These are phyloP conservation scores for Adelphocoris suturalis DNA, from an alignment of 2,888 invertebrate species.

Conservation along the genomic window DNA sequence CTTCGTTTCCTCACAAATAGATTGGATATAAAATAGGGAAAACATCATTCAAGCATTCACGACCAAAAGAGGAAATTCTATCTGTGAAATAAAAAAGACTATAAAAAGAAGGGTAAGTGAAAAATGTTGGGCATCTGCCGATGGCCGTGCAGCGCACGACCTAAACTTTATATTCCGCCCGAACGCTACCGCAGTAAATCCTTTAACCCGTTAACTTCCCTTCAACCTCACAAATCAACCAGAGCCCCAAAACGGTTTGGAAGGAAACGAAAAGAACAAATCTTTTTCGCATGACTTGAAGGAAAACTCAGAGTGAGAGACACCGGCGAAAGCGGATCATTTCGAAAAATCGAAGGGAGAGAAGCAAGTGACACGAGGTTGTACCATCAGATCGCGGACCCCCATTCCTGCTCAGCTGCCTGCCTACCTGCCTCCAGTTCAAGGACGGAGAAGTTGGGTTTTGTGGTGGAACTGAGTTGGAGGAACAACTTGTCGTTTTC, in stretches of 20 bases:
- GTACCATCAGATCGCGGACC: constrained; percentile 47
- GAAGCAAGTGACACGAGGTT: constrained; percentile 59
- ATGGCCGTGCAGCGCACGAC: neutral
- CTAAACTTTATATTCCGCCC: neutral
- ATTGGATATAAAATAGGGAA: too few species aligned
- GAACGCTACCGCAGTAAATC: constrained; percentile 7
- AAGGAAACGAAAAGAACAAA: neutral
- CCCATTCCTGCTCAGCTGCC: neutral
- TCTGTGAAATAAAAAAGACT: neutral
- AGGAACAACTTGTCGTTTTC: constrained; percentile 32
- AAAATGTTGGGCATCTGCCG: neutral
- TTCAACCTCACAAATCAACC: constrained; percentile 8
- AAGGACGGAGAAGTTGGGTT: neutral
- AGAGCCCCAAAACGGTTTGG: neutral
- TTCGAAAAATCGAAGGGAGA: constrained; percentile 47
- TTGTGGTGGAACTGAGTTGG: constrained; percentile 10
- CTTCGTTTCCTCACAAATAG: too few species aligned
- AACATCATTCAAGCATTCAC: too few species aligned
- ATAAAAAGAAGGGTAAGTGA: neutral
- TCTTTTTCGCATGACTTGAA: neutral
- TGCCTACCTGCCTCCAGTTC: neutral
- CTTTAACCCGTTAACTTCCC: neutral
- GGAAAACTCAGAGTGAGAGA: neutral
- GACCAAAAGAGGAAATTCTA: too few species aligned
- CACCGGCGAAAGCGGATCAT: constrained; percentile 32